A percentile compares a stretch with the other conserved stretches of the same genome.
These are phyloP conservation scores for Drosophila persimilis DNA, from an alignment of 1,140 invertebrate species.

Conservation along the genomic window DNA sequence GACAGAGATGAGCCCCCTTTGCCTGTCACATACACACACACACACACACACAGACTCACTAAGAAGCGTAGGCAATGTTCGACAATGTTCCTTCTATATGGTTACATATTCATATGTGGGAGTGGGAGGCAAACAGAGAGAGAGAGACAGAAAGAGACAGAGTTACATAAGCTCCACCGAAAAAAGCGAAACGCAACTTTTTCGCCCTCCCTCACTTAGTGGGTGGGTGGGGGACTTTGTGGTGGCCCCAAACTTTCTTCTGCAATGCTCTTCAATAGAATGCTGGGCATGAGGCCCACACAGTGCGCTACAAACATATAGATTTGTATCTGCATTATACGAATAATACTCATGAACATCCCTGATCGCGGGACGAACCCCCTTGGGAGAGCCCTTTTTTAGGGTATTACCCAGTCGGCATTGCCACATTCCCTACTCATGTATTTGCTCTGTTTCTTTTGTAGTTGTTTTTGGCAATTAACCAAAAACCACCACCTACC, in stretches of 20 bases:
- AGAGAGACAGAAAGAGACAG: slow-evolving; percentile 12
- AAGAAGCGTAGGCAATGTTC: slow-evolving; percentile 40
- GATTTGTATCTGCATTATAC: too few species aligned
- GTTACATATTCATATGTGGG: slow-evolving; percentile 58
- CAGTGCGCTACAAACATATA: too few species aligned
- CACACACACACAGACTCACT: slow-evolving; percentile 6
- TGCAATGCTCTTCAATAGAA: background rate
- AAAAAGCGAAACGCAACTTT: slow-evolving; percentile 23
- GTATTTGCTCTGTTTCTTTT: slow-evolving; percentile 23
- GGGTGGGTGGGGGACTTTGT: too few species aligned
- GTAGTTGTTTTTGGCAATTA: slow-evolving; percentile 80
- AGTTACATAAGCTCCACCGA: slow-evolving; percentile 42
- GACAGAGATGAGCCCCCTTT: background rate
- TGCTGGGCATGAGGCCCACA: background rate
- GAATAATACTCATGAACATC: too few species aligned
- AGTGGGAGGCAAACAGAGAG: background rate
- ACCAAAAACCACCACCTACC: slow-evolving; percentile 42
- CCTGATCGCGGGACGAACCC: too few species aligned
- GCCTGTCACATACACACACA: background rate
- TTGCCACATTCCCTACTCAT: background rate
- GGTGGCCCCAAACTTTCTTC: slow-evolving; percentile 20
- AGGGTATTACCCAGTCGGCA: background rate
- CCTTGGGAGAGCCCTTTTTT: too few species aligned
- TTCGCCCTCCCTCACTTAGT: background rate
- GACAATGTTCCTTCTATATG: slow-evolving; percentile 55